Conservation (phyloP, 2,888 invertebrate genomes). For the Tyria jacobaeae region DNA sequence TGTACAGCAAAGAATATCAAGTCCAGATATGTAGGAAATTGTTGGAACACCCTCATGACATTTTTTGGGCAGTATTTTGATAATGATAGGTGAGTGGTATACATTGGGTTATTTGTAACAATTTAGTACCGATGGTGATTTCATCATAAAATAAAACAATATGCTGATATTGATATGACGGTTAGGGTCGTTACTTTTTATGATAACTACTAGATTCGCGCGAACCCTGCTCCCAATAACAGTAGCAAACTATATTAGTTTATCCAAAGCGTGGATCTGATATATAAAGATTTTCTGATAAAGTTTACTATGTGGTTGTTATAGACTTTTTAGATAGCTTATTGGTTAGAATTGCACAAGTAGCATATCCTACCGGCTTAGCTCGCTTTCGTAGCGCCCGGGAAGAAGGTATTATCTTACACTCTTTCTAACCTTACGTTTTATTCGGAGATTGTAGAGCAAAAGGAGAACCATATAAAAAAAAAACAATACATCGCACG, state of each 20-base stretch:
- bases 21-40: no score
- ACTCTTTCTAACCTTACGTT: background rate
- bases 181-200: slow-evolving; percentile 64
- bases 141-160: slow-evolving; percentile 58
- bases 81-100: slow-evolving; percentile 24
- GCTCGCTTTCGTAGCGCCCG: background rate
- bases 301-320: background rate
- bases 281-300: slow-evolving; percentile 1
- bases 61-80: background rate
- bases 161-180: slow-evolving; percentile 60
- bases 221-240: slow-evolving; percentile 53
- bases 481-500: no score
- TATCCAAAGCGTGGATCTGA: slow-evolving; percentile 24
- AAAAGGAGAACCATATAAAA: no score
- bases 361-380: background rate
- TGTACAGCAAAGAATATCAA: no score
- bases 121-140: slow-evolving; percentile 44
- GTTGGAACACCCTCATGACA: background rate
- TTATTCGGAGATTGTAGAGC: background rate
- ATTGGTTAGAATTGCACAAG: background rate
- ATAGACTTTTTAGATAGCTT: background rate
- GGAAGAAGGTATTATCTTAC: background rate
- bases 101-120: slow-evolving; percentile 44
- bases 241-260: slow-evolving; percentile 50
- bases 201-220: slow-evolving; percentile 60